phyloP scores from a whole-genome alignment of 2,888 invertebrate species.

The Apamea crenata region DNA sequence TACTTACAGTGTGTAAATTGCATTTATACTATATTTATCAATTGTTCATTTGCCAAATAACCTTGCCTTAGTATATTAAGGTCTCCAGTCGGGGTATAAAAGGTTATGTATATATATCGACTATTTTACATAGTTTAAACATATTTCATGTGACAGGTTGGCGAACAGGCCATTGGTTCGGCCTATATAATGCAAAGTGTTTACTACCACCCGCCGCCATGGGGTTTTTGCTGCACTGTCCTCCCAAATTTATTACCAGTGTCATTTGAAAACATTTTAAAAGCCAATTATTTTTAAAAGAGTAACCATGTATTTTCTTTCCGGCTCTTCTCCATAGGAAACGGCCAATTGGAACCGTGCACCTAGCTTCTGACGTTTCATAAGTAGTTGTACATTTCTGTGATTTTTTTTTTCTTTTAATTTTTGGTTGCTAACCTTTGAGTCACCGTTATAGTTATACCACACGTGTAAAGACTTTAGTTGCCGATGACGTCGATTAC shows the following conservation, averaged over 20 bases:
- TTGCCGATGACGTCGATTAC: not conserved
- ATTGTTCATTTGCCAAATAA: no score
- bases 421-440: not conserved
- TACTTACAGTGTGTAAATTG: not conserved
- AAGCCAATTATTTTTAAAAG: not conserved
- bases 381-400: not conserved
- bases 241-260: not conserved
- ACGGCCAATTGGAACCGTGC: not conserved
- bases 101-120: no score
- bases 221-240: not conserved
- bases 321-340: not conserved
- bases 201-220: no score
- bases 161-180: not conserved
- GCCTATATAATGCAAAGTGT: not conserved
- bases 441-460: not conserved
- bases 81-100: no score
- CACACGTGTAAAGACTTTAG: slow-evolving; percentile 1
- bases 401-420: not conserved
- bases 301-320: not conserved
- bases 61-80: no score
- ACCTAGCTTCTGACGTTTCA: not conserved
- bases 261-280: not conserved
- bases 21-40: no score
- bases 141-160: slow-evolving; percentile 5
- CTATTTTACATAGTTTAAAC: not conserved